A percentile compares a stretch with the other conserved stretches of the same genome.
Evolutionary conservation across 2,113 vertebrate genomes (phyloP).

Genomic region (Felis chaus): DNA sequence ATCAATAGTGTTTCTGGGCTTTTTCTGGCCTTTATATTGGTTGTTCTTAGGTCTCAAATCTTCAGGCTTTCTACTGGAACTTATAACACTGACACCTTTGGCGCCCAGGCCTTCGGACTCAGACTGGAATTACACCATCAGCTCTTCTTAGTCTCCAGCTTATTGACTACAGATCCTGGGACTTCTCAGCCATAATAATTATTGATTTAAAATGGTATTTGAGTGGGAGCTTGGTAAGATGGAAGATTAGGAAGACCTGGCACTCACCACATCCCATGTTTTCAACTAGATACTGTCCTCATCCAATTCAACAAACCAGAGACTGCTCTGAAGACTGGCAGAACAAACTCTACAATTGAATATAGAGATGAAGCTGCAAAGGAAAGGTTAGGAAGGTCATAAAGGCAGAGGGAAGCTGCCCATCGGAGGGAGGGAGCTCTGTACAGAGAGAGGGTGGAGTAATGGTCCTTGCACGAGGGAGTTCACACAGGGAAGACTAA

Average conservation of each 20-base stretch:
- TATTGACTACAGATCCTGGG: neutral
- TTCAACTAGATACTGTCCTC: neutral
- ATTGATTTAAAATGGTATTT: neutral
- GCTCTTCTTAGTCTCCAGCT: neutral
- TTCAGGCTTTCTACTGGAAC: neutral
- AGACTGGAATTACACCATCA: neutral
- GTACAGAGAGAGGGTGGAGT: neutral
- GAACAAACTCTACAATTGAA: neutral
- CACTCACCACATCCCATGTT: neutral
- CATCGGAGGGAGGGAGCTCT: neutral
- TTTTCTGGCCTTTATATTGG: neutral
- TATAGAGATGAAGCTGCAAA: neutral
- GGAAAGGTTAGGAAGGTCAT: neutral
- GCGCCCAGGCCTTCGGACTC: neutral
- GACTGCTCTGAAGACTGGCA: neutral
- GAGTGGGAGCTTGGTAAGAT: neutral
- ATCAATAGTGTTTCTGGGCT: neutral
- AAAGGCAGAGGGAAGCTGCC: neutral
- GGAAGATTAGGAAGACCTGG: neutral
- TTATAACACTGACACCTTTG: neutral
- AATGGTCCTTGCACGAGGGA: neutral
- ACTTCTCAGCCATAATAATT: neutral
- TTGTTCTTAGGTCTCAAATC: neutral
- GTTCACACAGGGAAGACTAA: neutral
- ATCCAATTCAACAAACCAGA: neutral